Base-by-base conservation (phyloP, 35 echinoderm and acorn worm genomes). In the Patiria miniata region DNA sequence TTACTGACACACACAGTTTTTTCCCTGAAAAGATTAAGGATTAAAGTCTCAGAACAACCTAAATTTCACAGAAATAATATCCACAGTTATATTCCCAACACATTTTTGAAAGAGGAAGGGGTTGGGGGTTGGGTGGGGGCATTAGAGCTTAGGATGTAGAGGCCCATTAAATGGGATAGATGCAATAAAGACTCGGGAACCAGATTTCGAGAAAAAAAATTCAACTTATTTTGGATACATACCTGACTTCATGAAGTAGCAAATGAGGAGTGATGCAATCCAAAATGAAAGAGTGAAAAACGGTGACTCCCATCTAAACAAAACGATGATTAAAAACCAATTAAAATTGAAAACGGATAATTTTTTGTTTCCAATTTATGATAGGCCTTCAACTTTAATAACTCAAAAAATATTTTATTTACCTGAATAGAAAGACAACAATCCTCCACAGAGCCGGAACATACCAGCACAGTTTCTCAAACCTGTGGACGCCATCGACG, bases 271-370 rank as follows among this genome's bases (percentile, higher is more conserved):
- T 40, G 68, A 42, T 37, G n/a, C 47, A 7, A 86, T 47, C 83
- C 83, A 86, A 18, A 86, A 42, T 17, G 52, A 59, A 15, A 86
- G 18, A 26, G 83, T 86, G 42, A 86, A 15, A 28, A 86, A 68
- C 15, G 83, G 83, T 15, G 40, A 61, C 21, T 86, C 83, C 83
- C 83, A 86, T 17, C 83, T 86, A 86, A 59, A 37, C 33, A 77
- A 44, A 33, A 34, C 37, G 18, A n/a, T n/a, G n/a, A n/a, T n/a
- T n/a, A n/a, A 86, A 86, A 83, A 83, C 8, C 19, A 18, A 78
- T 12, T 12, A 12, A 12, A 47, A 12, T 47, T 12, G 12, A 47
- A 47, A 47, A 47, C 12, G 42, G 42, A 47, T 6, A 47, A 6
- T 47, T 47, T 12, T 12, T 47, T 12, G 4, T 6, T 47, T 47